Base-by-base conservation (phyloP, 2,797 vertebrate species). In the Clarias platycephalus region DNA sequence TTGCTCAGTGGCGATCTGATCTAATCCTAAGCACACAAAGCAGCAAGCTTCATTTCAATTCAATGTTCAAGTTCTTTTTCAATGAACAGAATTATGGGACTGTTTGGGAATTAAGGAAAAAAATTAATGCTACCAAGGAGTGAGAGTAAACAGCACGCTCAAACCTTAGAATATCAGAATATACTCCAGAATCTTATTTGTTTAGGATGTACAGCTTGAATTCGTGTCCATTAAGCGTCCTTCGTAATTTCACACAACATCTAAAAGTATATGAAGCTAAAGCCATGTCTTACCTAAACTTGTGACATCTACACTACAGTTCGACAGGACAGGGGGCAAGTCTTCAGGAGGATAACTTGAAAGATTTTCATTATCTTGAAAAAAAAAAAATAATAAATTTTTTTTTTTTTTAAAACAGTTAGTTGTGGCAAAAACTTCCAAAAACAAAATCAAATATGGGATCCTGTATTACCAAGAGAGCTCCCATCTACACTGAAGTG, bases 261-360 rank as follows among this genome's bases (percentile, higher is more conserved):
- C 18, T 24, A 55, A 64, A 57, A 49, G 5, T 24, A 58, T 28
- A 15, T 34, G 18, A 55, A 16, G 24, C 12, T 3, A 24, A 44
- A 34, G 55, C 15, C 15, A 4, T 24, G n/a, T 44, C 84, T 91
- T 93, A 97, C 97, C 96, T 85, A 96, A 85, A 90, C 91, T 62
- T 72, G 91, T 90, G 84, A 85, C 83, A 83, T 97, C 91, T 88
- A 97, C 94, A 67, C 94, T 96, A 91, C 96, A 98, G 90, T 96
- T 97, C 40, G 97, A 97, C 26, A 94, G 87, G 77, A 82, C 86
- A 5, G 82, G 83, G 85, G 85, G 87, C 24, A 86, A 91, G 55
- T 89, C 92, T 26, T 34, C 87, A 63, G 70, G 80, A 49, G 75
- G 76, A 26, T 22, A 87, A 88, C 87, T 57, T 85, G 85, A 57